Evolutionary conservation across 1,140 invertebrate genomes (phyloP).

Genomic region (Babylonia areolata): DNA sequence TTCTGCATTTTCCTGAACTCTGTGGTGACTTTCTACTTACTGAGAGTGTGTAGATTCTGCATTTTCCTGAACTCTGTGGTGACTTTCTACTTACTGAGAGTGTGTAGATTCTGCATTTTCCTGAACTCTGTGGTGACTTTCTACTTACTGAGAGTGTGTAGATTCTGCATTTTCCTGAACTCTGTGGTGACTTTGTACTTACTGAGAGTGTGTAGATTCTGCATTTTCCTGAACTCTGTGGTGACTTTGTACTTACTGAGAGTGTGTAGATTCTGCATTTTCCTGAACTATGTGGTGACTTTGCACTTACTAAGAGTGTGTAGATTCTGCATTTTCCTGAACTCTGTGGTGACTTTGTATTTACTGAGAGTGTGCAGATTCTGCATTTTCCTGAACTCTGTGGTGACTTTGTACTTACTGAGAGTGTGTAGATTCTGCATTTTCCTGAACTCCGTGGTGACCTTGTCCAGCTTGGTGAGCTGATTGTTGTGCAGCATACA

Average conservation of each 20-base stretch:
- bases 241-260: neutral
- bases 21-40: too few species aligned
- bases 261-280: neutral
- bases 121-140: too few species aligned
- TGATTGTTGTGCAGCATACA: conserved; percentile 73
- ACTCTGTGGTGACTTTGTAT: conserved; percentile 60
- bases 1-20: too few species aligned
- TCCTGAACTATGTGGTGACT: neutral
- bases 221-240: neutral
- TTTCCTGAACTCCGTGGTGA: conserved; percentile 67
- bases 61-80: too few species aligned
- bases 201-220: too few species aligned
- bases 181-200: too few species aligned
- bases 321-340: conserved; percentile 68
- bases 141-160: too few species aligned
- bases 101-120: too few species aligned
- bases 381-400: neutral
- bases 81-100: too few species aligned
- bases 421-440: conserved; percentile 69
- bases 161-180: too few species aligned
- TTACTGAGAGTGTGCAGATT: neutral
- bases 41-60: too few species aligned
- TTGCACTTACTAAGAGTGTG: conserved; percentile 67
- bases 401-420: conserved; percentile 57
- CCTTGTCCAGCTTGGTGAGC: conserved; percentile 67